Evolutionary conservation across 2,888 invertebrate genomes (phyloP).

Genomic region (Leptogaster cylindrica): DNA sequence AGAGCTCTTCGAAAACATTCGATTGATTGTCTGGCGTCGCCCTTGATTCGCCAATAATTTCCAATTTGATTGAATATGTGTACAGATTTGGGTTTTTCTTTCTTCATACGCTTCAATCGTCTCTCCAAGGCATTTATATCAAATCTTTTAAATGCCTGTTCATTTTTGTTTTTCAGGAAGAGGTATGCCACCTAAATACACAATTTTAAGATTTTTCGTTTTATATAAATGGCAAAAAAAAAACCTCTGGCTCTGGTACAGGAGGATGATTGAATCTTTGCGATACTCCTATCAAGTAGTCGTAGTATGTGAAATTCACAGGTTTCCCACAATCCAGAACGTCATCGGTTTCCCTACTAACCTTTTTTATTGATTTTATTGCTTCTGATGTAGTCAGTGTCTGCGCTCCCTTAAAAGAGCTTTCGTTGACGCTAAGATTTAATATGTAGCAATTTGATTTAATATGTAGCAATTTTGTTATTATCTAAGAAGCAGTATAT

Average conservation of each 20-base stretch:
- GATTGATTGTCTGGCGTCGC: conserved; percentile 83
- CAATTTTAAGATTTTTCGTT: not conserved
- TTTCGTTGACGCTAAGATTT: conserved; percentile 5
- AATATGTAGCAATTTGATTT: not conserved
- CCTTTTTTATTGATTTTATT: conserved; percentile 44
- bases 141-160: conserved; percentile 67
- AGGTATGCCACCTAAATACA: conserved; percentile 70
- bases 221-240: not conserved
- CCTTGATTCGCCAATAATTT: conserved; percentile 90
- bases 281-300: conserved; percentile 85
- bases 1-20: conserved; percentile 88
- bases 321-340: conserved; percentile 82
- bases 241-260: conserved; percentile 80
- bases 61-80: conserved; percentile 90
- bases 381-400: not conserved
- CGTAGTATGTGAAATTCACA: conserved; percentile 87
- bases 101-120: conserved; percentile 77
- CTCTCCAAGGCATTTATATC: conserved; percentile 78
- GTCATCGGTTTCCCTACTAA: conserved; percentile 63
- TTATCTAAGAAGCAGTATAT: too few relatives aligned
- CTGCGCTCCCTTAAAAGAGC: not conserved
- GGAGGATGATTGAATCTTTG: conserved; percentile 81
- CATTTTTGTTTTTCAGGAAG: conserved; percentile 70
- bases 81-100: conserved; percentile 83
- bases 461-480: not conserved